A percentile compares a stretch with the other conserved stretches of the same genome.
Evolutionary conservation across 2,888 invertebrate species (phyloP).

Genomic region (Helicoverpa assulta): DNA sequence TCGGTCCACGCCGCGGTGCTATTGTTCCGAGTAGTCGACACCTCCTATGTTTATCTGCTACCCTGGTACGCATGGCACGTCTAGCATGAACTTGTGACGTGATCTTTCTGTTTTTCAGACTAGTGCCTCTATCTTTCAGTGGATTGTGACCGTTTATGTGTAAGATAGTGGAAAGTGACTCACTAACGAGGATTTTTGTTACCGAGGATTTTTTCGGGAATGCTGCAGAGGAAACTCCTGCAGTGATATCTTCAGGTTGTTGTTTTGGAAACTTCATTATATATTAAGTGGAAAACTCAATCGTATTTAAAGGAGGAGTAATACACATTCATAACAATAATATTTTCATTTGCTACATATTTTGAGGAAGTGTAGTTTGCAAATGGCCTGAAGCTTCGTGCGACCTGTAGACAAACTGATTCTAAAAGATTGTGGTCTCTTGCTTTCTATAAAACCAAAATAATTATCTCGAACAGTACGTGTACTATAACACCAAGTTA

Average conservation of each 20-base stretch:
- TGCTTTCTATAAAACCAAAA: constrained; percentile 1
- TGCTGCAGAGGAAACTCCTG: constrained; percentile 68
- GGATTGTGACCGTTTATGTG: constrained; percentile 85
- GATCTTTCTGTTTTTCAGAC: constrained; percentile 77
- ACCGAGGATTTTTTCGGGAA: constrained; percentile 78
- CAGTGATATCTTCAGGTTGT: constrained; percentile 76
- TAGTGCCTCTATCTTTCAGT: constrained; percentile 71
- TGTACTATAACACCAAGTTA: constrained; percentile 16
- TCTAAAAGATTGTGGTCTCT: constrained; percentile 18
- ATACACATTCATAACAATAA: not conserved
- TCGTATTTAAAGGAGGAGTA: not conserved
- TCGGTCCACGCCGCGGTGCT: constrained; percentile 69
- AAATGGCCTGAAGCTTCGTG: constrained; percentile 20
- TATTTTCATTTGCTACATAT: not conserved
- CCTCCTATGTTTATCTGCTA: constrained; percentile 81
- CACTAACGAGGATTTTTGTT: constrained; percentile 78
- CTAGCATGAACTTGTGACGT: constrained; percentile 82
- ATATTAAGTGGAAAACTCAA: not conserved
- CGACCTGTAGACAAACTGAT: constrained; percentile 29
- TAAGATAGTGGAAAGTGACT: constrained; percentile 82
- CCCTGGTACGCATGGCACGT: constrained; percentile 78
- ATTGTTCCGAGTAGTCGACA: constrained; percentile 75
- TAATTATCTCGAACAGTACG: not conserved
- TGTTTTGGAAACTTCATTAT: constrained; percentile 32
- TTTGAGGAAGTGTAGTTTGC: constrained; percentile 17